Base-by-base conservation (phyloP, 2,888 invertebrate genomes). In the Elysia crispata region DNA sequence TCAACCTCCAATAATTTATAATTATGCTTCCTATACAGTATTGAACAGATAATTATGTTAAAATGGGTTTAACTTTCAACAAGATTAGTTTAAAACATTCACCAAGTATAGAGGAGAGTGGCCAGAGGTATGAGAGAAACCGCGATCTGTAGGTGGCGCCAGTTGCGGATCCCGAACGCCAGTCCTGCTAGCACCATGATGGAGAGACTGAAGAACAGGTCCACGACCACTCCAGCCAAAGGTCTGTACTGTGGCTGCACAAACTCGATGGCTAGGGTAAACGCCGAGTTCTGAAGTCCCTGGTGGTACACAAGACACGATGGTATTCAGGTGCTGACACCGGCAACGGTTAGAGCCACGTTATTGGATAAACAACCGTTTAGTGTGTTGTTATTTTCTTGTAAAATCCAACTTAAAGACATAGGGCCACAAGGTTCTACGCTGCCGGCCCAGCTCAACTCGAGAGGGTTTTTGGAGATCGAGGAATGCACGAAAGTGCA, bases 91-190 rank as follows among this genome's bases (percentile, higher is more conserved):
- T n/a, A n/a, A n/a, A n/a, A 15, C 8, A 86, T 91, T 86, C 82
- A 92, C 92, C 91, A 92, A 50, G 91, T 87, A 81, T 91, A 92
- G 77, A 92, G 87, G 8, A 94, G 85, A 3, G 93, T 92, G 13
- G 93, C 82, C 0, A 93, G 86, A 49, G 93, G 93, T 0, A 94
- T 94, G 50, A 93, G 90, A 23, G 93, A 91, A 67, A 94, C 88
- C 0, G 93, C 93, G 72, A 94, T 87, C 84, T 94, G 94, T 13
- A 94, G 91, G 76, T 93, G 90, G 60, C 93, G 90, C 94, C 94
- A 94, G 86, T 93, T 92, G 15, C 92, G 91, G 64, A 94, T 90
- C 20, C 91, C 87, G 83, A 93, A 94, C 50, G 93, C 92, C 49
- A 93, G 86, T 0, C 88, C 89, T 3, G 93, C 93, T n/a, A 94